Evolutionary conservation across 2,113 vertebrate genomes (phyloP), one percentile per base, ranked within the genome.

Genomic region (Cervus canadensis): DNA sequence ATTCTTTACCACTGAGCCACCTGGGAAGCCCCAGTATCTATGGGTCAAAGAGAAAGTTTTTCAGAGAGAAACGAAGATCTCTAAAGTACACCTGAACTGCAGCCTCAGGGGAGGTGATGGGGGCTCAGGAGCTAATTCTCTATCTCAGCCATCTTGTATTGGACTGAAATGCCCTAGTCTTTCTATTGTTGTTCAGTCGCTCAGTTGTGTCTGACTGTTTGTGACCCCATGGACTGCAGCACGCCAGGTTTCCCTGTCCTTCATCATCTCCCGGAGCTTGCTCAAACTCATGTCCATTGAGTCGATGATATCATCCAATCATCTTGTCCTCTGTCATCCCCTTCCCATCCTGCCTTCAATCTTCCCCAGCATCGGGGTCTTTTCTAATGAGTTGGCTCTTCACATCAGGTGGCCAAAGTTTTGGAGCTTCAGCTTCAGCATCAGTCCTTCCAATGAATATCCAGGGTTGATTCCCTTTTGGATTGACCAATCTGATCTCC

Each of bases 401-500:
- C 0, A 0, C 10, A 1, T 71, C 67, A 23, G 5, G 19, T 71
- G 67, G 36, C n/a, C 67, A 74, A 40, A 23, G 67, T 40, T 40
- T 40, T 23, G 36, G 67, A 74, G 67, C 67, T 74, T 71, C 67
- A 71, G 19, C n/a, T 40, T 74, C 67, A 74, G 19, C 67, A 40
- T 74, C n/a, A 40, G n/a, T 40, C n/a, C 2, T 74, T 23, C 67
- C 36, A 23, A 40, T 23, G 67, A 74, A 40, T 40, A 74, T 40
- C 40, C 2, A 23, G n/a, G 2, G 19, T 74, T 74, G 67, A 74
- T 74, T 74, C 40, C n/a, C n/a, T 40, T 40, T 74, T 5, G 6
- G 19, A 23, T 40, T 74, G 67, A 74, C 36, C n/a, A 74, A 2
- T 40, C 40, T 23, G 10, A 21, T 74, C n/a, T 71, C n/a, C 19